Evolutionary conservation across 2,113 vertebrate genomes (phyloP).

Genomic region (Symphodus melops): DNA sequence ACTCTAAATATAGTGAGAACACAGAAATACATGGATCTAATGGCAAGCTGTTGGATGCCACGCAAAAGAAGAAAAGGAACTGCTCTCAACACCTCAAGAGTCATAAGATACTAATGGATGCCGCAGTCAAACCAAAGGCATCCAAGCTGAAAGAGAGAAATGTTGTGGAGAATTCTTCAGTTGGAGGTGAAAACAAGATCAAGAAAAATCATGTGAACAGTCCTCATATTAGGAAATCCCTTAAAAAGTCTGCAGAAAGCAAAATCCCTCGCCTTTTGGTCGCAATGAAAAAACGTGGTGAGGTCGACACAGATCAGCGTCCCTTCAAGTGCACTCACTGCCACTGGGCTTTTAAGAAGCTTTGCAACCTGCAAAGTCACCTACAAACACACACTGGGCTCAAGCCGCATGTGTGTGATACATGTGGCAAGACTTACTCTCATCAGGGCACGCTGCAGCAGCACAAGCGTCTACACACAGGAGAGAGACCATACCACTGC

Average conservation of each 20-base stretch:
- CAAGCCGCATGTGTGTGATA: conserved; percentile 84
- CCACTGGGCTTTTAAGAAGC: conserved; percentile 84
- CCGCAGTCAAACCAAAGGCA: conserved; percentile 5
- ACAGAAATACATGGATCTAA: not conserved
- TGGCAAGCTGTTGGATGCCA: conserved; percentile 4
- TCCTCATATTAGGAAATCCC: conserved; percentile 22
- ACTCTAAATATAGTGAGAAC: conserved; percentile 2
- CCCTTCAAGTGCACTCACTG: conserved; percentile 79
- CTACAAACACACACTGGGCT: conserved; percentile 85
- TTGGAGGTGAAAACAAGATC: conserved; percentile 9
- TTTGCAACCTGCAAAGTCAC: conserved; percentile 87
- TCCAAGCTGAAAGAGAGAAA: conserved; percentile 41
- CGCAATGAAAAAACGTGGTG: conserved; percentile 73
- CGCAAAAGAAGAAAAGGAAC: conserved; percentile 10
- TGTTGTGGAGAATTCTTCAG: conserved; percentile 17
- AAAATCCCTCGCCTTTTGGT: conserved; percentile 64
- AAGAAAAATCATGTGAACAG: conserved; percentile 4
- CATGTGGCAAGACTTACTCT: conserved; percentile 82
- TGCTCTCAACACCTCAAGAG: conserved; percentile 18
- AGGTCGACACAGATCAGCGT: conserved; percentile 65
- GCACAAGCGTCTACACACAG: conserved; percentile 83
- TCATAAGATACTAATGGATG: conserved; percentile 4
- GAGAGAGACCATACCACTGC: conserved; percentile 83
- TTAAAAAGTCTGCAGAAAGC: conserved; percentile 19
- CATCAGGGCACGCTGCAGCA: conserved; percentile 84